phyloP scores from a whole-genome alignment of 1,140 invertebrate genomes.

The Harpegnathos saltator region DNA sequence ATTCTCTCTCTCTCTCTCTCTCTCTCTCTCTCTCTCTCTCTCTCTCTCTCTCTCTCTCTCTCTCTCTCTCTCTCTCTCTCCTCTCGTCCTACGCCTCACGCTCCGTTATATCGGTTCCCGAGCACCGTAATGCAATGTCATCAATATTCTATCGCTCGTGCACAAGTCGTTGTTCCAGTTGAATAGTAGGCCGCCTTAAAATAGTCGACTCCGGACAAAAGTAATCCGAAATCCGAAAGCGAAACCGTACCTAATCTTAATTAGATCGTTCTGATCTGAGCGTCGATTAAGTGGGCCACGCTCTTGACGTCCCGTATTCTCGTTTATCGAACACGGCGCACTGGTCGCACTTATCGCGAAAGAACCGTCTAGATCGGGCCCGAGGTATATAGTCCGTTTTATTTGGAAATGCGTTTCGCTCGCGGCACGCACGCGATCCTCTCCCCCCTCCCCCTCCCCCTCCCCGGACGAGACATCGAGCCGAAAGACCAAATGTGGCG shows the following conservation, averaged over 20 bases:
- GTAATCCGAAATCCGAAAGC: constrained; percentile 62
- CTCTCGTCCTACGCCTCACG: neutral
- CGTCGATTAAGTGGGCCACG: constrained; percentile 43
- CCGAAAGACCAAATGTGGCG: neutral
- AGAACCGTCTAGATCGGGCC: constrained; percentile 28
- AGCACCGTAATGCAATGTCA: constrained; percentile 42
- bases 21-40: neutral
- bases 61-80: neutral
- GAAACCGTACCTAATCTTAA: constrained; percentile 34
- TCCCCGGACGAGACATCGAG: neutral
- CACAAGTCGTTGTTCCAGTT: constrained; percentile 65
- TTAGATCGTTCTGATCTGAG: constrained; percentile 40
- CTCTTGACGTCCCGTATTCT: constrained; percentile 26
- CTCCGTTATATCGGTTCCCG: constrained; percentile 43
- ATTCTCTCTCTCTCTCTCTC: constrained; percentile 2
- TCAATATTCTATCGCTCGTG: constrained; percentile 62
- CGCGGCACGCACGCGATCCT: constrained; percentile 40
- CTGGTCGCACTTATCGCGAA: constrained; percentile 32
- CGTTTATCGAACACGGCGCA: constrained; percentile 35
- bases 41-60: constrained; percentile 12
- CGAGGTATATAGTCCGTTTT: constrained; percentile 33
- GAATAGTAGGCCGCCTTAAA: constrained; percentile 64
- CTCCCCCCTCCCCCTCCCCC: no score
- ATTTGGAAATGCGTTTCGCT: constrained; percentile 38
- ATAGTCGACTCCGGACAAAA: constrained; percentile 61